Conservation (phyloP, 2,888 invertebrate genomes). For the Epistrophella euchroma region DNA sequence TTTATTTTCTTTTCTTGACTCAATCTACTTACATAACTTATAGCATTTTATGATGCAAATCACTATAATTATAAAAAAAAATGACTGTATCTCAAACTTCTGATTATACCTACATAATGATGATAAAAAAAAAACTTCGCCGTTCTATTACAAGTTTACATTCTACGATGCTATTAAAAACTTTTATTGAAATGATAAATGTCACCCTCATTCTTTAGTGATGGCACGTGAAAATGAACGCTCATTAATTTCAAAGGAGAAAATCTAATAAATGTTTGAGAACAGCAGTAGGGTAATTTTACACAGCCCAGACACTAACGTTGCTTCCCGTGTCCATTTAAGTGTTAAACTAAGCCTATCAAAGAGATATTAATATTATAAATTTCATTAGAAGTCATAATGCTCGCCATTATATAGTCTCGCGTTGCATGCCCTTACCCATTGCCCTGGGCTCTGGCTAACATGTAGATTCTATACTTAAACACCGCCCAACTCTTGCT, state of each 20-base stretch:
- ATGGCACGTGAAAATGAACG: constrained; percentile 44
- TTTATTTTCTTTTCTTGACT: no score
- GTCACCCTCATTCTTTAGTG: constrained; percentile 17
- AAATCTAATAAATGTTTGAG: constrained; percentile 31
- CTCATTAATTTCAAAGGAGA: constrained; percentile 44
- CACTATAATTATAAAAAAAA: neutral
- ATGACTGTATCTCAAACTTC: neutral
- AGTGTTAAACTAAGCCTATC: constrained; percentile 50
- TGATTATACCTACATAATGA: neutral
- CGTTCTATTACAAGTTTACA: neutral
- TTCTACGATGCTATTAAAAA: constrained; percentile 33
- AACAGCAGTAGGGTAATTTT: constrained; percentile 31
- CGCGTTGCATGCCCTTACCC: neutral
- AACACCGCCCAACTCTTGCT: neutral
- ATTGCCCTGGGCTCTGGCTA: neutral
- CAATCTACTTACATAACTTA: no score
- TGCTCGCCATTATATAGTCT: neutral
- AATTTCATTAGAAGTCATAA: constrained; percentile 56
- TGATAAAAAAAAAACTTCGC: neutral
- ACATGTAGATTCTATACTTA: neutral
- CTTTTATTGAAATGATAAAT: constrained; percentile 52
- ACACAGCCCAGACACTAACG: constrained; percentile 5
- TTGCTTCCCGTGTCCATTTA: constrained; percentile 28
- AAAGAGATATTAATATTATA: constrained; percentile 66
- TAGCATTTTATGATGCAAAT: no score